Percentiles rank a stretch among this genome's conserved stretches.
These are phyloP conservation scores for Papilio xuthus DNA, from an alignment of 1,140 invertebrate species.

Conservation along the genomic window DNA sequence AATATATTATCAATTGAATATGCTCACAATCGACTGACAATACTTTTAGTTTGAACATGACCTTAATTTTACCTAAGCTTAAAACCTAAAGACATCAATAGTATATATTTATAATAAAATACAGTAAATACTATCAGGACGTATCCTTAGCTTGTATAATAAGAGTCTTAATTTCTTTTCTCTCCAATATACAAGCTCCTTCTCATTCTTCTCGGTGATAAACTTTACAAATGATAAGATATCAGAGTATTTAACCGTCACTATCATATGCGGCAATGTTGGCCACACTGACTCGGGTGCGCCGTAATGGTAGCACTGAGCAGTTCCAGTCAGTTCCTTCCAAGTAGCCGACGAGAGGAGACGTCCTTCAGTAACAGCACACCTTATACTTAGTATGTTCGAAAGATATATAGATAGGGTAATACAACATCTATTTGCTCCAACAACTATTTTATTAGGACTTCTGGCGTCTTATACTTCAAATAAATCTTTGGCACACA, in stretches of 20 bases:
- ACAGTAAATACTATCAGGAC: not conserved
- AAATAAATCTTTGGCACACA: not conserved
- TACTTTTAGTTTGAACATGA: not conserved
- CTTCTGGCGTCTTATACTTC: not conserved
- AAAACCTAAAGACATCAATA: not conserved
- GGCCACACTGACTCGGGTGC: not conserved
- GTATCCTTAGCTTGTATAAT: not conserved
- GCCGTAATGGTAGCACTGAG: not conserved
- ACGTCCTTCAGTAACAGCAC: not conserved
- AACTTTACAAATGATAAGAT: not conserved
- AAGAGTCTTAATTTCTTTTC: conserved; percentile 12
- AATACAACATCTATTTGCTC: not conserved
- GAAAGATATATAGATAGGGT: no score
- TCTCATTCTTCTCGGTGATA: not conserved
- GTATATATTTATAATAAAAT: not conserved
- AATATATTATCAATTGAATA: no score
- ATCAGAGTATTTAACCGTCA: not conserved
- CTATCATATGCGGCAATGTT: not conserved
- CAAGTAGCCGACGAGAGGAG: not conserved
- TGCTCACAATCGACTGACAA: no score
- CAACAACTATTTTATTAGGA: not conserved
- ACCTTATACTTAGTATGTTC: no score
- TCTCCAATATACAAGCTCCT: not conserved
- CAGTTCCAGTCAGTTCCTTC: not conserved
- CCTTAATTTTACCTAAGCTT: not conserved